Base-by-base conservation (phyloP, 2,888 invertebrate species). In the Cerastoderma edule region DNA sequence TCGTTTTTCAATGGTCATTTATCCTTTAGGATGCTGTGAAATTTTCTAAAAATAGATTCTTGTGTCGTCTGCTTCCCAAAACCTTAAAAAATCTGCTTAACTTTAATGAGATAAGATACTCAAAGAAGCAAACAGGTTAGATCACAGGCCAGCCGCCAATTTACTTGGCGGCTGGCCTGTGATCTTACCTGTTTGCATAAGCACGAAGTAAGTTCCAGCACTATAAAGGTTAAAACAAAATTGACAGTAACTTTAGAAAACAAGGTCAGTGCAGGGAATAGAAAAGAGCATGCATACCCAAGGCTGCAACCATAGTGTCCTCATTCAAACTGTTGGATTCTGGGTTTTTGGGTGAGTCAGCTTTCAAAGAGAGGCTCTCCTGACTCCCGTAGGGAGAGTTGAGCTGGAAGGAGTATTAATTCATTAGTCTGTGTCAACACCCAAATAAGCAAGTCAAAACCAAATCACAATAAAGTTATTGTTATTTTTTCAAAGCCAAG, bases 381-480 rank as follows among this genome's bases (percentile, higher is more conserved):
- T 89, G 90, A 75, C 92, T 93, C 19, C 92, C 92, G 82, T 90
- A 91, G 33, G 92, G 90, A 33, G 92, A 92, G 68, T 89, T 89
- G n/a, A 89, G 87, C 92, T 92, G 75, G 22, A 84, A 83, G 53
- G 44, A 60, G 22, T 60, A 60, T 28, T 53, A 48, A n/a, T n/a
- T n/a, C n/a, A n/a, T n/a, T n/a, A n/a, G n/a, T n/a, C n/a, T n/a
- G n/a, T n/a, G n/a, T n/a, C n/a, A n/a, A n/a, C n/a, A n/a, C n/a
- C n/a, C n/a, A n/a, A n/a, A n/a, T n/a, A n/a, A n/a, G 70, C 67
- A 67, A 63, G 67, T 67, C 6, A 24, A 65, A 28, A 54, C 22
- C 39, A 60, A 22, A 39, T 35, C 60, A 60, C 22, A 39, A 10
- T n/a, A n/a, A n/a, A n/a, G n/a, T n/a, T n/a, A n/a, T n/a, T n/a